These are phyloP conservation scores for Formica exsecta DNA, from an alignment of 1,140 invertebrate genomes.

Conservation along the genomic window DNA sequence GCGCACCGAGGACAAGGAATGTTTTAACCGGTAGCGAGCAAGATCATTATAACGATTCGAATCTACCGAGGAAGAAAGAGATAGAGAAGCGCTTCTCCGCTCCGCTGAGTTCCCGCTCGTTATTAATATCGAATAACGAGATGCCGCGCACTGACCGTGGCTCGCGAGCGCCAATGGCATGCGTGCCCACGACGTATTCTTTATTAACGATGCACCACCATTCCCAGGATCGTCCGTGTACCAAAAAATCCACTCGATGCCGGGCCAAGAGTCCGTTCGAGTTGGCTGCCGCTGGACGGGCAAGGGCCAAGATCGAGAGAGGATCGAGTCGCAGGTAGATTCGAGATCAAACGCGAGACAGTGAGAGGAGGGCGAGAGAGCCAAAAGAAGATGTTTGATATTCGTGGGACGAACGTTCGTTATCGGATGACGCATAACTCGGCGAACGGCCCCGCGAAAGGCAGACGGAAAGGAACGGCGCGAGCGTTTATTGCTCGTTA, in stretches of 20 bases:
- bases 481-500: conserved; percentile 62
- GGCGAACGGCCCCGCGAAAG: conserved; percentile 33
- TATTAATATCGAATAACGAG: conserved; percentile 85
- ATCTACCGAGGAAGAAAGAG: conserved; percentile 70
- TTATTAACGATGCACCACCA: conserved; percentile 83
- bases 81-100: conserved; percentile 52
- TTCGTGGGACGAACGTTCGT: conserved; percentile 68
- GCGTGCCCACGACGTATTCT: conserved; percentile 80
- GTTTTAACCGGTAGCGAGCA: conserved; percentile 82
- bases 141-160: conserved; percentile 68
- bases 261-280: conserved; percentile 21
- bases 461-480: conserved; percentile 7
- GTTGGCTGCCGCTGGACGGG: conserved; percentile 69
- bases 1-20: conserved; percentile 71
- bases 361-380: conserved; percentile 40
- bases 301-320: conserved; percentile 31
- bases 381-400: conserved; percentile 65
- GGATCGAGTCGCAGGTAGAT: conserved; percentile 41
- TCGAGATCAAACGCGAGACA: conserved; percentile 42
- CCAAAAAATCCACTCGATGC: conserved; percentile 77
- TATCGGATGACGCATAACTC: conserved; percentile 66
- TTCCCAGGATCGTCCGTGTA: conserved; percentile 73
- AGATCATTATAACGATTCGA: conserved; percentile 84
- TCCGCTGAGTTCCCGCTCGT: conserved; percentile 72
- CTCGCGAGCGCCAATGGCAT: conserved; percentile 77